Conservation (phyloP, 23 tunicate species). For the Diplosoma virens region DNA sequence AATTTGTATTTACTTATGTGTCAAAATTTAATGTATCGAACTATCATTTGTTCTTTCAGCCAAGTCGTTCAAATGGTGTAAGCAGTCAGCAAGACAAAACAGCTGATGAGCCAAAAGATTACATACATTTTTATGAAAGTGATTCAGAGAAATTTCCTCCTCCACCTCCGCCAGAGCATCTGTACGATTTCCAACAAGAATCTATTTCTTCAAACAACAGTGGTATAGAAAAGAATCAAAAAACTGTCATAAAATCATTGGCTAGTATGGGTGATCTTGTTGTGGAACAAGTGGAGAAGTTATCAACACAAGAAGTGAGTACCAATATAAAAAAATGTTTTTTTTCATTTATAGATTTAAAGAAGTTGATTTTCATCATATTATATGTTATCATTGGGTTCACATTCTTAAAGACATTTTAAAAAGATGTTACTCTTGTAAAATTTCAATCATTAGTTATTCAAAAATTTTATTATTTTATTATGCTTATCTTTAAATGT, state of each 20-base stretch:
- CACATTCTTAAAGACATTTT: too few relatives aligned
- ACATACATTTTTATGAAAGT: conserved; percentile 20
- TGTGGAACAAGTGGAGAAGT: conserved; percentile 32
- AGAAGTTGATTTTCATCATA: neutral
- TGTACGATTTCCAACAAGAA: conserved; percentile 45
- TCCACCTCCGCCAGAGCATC: conserved; percentile 20
- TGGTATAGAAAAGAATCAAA: conserved; percentile 1
- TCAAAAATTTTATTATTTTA: too few relatives aligned
- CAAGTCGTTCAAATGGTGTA: neutral
- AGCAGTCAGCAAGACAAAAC: neutral
- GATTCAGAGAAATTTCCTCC: conserved; percentile 21
- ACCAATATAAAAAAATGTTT: neutral
- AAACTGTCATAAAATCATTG: neutral
- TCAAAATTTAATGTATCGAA: too few relatives aligned
- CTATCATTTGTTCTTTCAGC: neutral
- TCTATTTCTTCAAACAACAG: conserved; percentile 29
- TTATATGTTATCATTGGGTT: neutral
- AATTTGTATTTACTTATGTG: too few relatives aligned
- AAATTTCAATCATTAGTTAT: too few relatives aligned
- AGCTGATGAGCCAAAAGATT: neutral
- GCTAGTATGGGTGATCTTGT: conserved; percentile 57
- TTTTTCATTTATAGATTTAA: neutral
- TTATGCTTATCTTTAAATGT: too few relatives aligned
- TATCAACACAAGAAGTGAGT: conserved; percentile 41
- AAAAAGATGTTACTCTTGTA: too few relatives aligned